These are phyloP conservation scores for Phocides pigmalion DNA, from an alignment of 1,140 invertebrate species.

Conservation along the genomic window DNA sequence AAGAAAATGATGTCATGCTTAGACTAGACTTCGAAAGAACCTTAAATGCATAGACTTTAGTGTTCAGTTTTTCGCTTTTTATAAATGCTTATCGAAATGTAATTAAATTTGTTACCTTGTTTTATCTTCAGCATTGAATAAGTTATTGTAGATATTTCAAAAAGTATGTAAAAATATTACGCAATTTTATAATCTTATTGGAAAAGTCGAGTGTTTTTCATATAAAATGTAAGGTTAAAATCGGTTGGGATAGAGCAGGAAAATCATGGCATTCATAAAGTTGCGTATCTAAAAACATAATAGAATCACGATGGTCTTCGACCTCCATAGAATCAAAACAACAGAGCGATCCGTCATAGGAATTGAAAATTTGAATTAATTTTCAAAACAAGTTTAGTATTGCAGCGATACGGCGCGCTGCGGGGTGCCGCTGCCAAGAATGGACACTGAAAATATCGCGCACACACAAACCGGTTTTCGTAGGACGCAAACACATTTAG, in stretches of 20 bases:
- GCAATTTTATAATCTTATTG: neutral
- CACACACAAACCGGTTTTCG: slow-evolving; percentile 2
- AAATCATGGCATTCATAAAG: slow-evolving; percentile 14
- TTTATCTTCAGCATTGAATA: too few relatives aligned
- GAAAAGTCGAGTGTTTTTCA: slow-evolving; percentile 8
- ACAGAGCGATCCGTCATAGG: slow-evolving; percentile 9
- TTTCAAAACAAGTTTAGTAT: slow-evolving; percentile 31
- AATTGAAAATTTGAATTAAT: slow-evolving; percentile 31
- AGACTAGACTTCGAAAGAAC: slow-evolving; percentile 5
- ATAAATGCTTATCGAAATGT: too few relatives aligned
- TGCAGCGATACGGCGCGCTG: neutral
- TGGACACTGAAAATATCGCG: slow-evolving; percentile 27
- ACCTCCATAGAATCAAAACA: slow-evolving; percentile 17
- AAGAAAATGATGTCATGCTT: slow-evolving; percentile 32
- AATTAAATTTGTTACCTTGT: too few relatives aligned
- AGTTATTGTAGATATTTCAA: too few relatives aligned
- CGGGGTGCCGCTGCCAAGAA: slow-evolving; percentile 1
- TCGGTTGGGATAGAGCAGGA: neutral
- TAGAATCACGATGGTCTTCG: slow-evolving; percentile 10
- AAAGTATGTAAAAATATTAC: too few relatives aligned
- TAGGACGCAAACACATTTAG: slow-evolving; percentile 3
- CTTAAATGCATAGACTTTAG: neutral
- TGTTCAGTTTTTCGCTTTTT: neutral
- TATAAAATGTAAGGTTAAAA: slow-evolving; percentile 8
- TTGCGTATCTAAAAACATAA: slow-evolving; percentile 17